Conservation (phyloP, 2,797 vertebrate species). For the Hephaestus fuliginosus region DNA sequence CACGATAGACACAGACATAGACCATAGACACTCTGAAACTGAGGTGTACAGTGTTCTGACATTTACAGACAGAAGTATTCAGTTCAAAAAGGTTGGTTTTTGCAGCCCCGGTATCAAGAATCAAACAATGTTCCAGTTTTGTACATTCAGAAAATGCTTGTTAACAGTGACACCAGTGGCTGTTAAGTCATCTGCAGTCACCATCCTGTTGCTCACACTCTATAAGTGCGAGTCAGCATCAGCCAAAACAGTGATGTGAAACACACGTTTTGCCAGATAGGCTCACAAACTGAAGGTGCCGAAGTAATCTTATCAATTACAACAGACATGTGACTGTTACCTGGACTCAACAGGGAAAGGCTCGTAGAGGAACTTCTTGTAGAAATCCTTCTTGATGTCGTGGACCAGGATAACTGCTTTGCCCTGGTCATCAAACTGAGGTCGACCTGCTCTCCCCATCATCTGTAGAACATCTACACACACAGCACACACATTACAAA, state of each 20-base stretch:
- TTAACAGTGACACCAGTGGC: too few species aligned
- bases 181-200: too few species aligned
- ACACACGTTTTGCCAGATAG: too few species aligned
- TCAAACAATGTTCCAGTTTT: too few species aligned
- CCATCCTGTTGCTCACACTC: too few species aligned
- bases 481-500: background rate
- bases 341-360: slow-evolving; percentile 99
- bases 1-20: too few species aligned
- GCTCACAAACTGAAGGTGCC: too few species aligned
- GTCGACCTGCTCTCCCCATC: slow-evolving; percentile 98
- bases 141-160: too few species aligned
- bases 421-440: slow-evolving; percentile 98
- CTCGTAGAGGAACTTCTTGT: slow-evolving; percentile 99
- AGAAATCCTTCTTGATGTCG: slow-evolving; percentile 99
- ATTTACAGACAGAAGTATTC: too few species aligned
- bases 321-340: slow-evolving; percentile 62
- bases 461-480: slow-evolving; percentile 97
- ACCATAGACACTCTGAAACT: background rate
- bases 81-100: background rate
- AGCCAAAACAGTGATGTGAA: too few species aligned
- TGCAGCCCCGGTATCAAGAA: background rate
- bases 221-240: too few species aligned
- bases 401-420: slow-evolving; percentile 99
- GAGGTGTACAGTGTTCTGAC: too few species aligned
- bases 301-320: background rate